Base-by-base conservation (phyloP, 2,888 invertebrate species). In the Sarcophaga rosellei region DNA sequence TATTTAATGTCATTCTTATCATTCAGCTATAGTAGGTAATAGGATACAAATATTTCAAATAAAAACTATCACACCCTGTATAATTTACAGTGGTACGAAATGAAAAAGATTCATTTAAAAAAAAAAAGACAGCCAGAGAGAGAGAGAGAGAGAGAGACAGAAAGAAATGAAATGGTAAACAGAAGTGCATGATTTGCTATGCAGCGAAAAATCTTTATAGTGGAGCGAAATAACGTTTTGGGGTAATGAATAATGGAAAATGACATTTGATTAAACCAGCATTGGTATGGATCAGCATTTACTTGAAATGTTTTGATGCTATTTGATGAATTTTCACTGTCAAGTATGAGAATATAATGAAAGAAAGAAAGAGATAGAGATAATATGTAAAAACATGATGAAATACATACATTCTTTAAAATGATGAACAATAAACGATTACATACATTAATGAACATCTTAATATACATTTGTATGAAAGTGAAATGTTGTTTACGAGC, bases 11-110 rank as follows among this genome's bases (percentile, higher is more conserved):
- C 6, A 6, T 35, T 35, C 35, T 35, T 35, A 35, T 6, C 6
- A 35, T 35, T 6, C 35, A 35, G 5, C 5, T 35, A 35, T 35
- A 10, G 2, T 10, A 35, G 35, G 35, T 35, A 35, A 35, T 35
- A 35, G 1, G 10, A 35, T 35, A 35, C 35, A 35, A 35, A 35
- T 35, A 35, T 35, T 35, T 35, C 35, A 35, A 35, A 35, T 35
- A 35, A 20, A 66, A 81, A 83, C 66, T 84, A 80, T 70, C 75
- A 72, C 75, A 80, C 61, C 80, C 84, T 76, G 21, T 72, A 25
- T 47, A 23, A 11, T 6, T 21, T 47, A 59, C 72, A 70, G 21
- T 82, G 25, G 59, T 62, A 68, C 35, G 35, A 62, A 12, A 80
- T 45, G 3, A 74, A 69, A 57, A 45, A 74, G 25, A 15, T 68